Percentiles rank a stretch among this genome's conserved stretches.
Evolutionary conservation across 2,113 vertebrate genomes (phyloP).

Genomic region (Lamprologus callipterus): DNA sequence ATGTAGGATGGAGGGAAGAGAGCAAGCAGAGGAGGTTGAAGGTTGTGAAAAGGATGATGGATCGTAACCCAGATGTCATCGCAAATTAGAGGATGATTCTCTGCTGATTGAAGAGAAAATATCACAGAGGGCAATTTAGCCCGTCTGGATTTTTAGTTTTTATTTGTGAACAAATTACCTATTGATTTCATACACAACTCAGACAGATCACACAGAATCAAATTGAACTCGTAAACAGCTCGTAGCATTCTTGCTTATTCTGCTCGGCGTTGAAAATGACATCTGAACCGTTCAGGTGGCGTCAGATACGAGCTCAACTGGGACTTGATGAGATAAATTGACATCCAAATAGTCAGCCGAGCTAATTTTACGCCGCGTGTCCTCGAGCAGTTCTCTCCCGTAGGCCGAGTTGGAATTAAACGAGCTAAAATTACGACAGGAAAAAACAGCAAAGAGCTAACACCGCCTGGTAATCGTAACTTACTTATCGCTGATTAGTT

Average conservation of each 20-base stretch:
- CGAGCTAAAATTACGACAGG: background rate
- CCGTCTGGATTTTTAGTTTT: background rate
- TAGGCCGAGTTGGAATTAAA: background rate
- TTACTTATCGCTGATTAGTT: background rate
- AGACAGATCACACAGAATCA: background rate
- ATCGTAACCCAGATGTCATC: background rate
- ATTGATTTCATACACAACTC: conserved; percentile 21
- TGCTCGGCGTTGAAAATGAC: background rate
- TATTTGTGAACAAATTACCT: conserved; percentile 12
- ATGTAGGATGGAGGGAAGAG: background rate
- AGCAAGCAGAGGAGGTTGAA: background rate
- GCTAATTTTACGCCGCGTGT: background rate
- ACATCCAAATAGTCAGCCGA: background rate
- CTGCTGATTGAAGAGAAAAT: background rate
- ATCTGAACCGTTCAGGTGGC: background rate
- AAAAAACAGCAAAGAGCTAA: background rate
- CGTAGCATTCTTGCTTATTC: background rate
- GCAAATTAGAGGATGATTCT: background rate
- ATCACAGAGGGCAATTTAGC: background rate
- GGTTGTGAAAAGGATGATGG: background rate
- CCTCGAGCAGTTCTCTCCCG: fast-evolving
- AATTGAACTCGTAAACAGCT: background rate
- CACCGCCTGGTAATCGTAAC: background rate
- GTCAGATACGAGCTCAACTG: background rate
- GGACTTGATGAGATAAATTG: background rate